Percentiles rank a stretch among this genome's conserved stretches.
These are phyloP conservation scores for Spisula subtruncata DNA, from an alignment of 2,888 invertebrate species.

Conservation along the genomic window DNA sequence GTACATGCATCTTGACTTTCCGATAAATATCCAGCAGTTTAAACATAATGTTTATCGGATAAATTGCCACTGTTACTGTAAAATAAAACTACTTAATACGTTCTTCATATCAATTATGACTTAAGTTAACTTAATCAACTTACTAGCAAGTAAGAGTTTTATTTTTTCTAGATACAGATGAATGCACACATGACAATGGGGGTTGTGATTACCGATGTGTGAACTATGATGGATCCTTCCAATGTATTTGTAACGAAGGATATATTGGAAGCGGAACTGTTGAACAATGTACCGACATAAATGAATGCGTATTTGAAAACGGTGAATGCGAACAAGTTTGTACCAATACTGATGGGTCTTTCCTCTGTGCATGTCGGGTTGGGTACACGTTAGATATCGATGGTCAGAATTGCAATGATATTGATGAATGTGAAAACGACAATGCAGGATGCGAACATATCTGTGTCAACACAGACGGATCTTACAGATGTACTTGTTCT, in stretches of 20 bases:
- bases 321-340: slow-evolving; percentile 11
- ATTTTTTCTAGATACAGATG: not conserved
- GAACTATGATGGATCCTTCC: not conserved
- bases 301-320: not conserved
- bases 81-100: no score
- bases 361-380: not conserved
- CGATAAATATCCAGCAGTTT: no score
- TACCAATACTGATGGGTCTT: slow-evolving; percentile 3
- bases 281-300: not conserved
- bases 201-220: not conserved
- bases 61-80: no score
- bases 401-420: not conserved
- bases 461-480: slow-evolving; percentile 37
- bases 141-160: no score
- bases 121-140: no score
- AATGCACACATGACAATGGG: not conserved
- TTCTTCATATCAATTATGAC: no score
- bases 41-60: no score
- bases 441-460: slow-evolving; percentile 16
- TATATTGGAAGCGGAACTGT: not conserved
- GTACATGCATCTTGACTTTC: no score
- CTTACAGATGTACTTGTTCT: slow-evolving; percentile 38
- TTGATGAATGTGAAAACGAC: slow-evolving; percentile 38
- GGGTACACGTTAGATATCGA: not conserved
- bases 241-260: slow-evolving; percentile 6